Base-by-base conservation (phyloP, 2,797 vertebrate species). In the Fistularia commersonii region DNA sequence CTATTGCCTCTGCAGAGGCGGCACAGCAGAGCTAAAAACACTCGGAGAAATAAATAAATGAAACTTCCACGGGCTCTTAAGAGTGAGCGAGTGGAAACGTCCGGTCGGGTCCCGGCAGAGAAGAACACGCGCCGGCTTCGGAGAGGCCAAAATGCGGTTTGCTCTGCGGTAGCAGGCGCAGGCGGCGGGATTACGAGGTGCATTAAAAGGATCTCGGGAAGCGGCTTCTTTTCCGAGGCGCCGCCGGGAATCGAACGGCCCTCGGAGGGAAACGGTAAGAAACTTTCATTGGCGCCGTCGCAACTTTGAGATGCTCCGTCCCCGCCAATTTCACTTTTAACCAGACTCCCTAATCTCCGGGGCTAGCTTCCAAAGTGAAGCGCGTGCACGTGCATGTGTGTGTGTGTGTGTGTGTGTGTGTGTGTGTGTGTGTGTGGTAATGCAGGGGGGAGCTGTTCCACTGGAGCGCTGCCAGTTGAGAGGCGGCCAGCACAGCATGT, bases 371-470 rank as follows among this genome's bases (percentile, higher is more conserved):
- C 58, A 67, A 73, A 65, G 63, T 13, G n/a, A 23, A 23, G 23
- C 23, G 23, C 61, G 41, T 51, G 32, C 57, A 32, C 62, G 10
- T 54, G 8, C 23, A 23, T 4, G 45, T 64, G 32, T 41, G 35
- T 32, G 36, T 44, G 42, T 50, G 40, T 44, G 57, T 15, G 45
- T 45, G 69, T 42, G 53, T 66, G 70, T 45, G 51, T 64, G 63
- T 23, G 23, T 23, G 23, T 23, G 23, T 23, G 23, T 23, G 23
- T 23, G 23, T 23, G 23, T 53, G 10, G 62, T 57, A 54, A 69
- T 69, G 62, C 74, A 72, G 68, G 63, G 76, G 72, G 71, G 79
- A 81, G 74, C 69, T 64, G 65, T 67, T 79, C 63, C 56, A 56
- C 64, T 85, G 77, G 77, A 82, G 51, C 46, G 36, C 41, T 59